phyloP scores from a whole-genome alignment of 2,797 vertebrate species.

The Chaunax sp. region DNA sequence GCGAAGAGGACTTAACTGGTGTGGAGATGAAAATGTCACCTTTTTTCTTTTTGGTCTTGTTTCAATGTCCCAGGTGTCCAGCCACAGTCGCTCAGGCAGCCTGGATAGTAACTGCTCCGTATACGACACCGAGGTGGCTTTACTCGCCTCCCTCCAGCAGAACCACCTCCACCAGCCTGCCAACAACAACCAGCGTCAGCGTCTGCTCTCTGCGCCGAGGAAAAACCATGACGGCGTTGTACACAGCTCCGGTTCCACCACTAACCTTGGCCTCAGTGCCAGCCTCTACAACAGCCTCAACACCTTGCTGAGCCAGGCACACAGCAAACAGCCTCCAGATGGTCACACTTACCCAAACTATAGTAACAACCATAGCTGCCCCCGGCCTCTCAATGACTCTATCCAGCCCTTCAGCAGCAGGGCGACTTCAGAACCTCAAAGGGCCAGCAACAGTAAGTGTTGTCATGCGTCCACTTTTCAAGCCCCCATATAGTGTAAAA shows the following conservation, averaged over 20 bases:
- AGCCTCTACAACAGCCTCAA: conserved; percentile 83
- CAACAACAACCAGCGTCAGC: conserved; percentile 69
- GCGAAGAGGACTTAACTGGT: not conserved
- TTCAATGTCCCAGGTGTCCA: conserved; percentile 73
- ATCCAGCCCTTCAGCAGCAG: conserved; percentile 53
- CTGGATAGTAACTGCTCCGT: conserved; percentile 79
- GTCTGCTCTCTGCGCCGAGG: conserved; percentile 40
- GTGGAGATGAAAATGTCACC: not conserved
- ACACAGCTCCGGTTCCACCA: conserved; percentile 51
- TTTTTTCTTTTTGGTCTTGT: not conserved
- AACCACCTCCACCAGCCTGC: conserved; percentile 55
- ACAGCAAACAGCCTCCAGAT: conserved; percentile 65
- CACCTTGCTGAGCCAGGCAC: conserved; percentile 75
- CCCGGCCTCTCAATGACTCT: conserved; percentile 37
- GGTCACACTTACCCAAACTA: conserved; percentile 42
- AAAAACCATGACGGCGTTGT: conserved; percentile 51
- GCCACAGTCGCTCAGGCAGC: conserved; percentile 82
- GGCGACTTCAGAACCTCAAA: conserved; percentile 39
- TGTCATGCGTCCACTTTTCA: not conserved
- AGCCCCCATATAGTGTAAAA: not conserved
- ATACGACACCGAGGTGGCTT: conserved; percentile 83
- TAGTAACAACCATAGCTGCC: conserved; percentile 45
- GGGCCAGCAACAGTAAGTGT: conserved; percentile 58
- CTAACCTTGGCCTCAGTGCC: conserved; percentile 69
- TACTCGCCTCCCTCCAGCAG: conserved; percentile 79